Evolutionary conservation across 2,888 invertebrate species (phyloP), one percentile per base, ranked within the genome.

Genomic region (Eupsilia transversa): DNA sequence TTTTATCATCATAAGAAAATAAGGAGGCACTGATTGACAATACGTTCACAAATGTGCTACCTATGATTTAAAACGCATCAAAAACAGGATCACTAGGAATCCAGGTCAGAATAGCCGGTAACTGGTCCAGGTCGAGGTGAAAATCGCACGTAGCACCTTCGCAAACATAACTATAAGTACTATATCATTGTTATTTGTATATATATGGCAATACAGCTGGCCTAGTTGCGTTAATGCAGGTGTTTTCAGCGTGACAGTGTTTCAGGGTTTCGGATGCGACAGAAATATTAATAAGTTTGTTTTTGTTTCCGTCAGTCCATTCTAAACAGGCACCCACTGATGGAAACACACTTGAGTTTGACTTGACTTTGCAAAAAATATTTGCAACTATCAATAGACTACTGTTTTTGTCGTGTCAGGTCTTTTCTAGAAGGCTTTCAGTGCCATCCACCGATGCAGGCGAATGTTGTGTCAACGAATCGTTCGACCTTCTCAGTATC

Each of bases 111-210:
- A 43, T 9, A 60, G 46, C 41, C 20, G 27, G 69, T 68, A 70
- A 71, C 66, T 59, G 38, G 72, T 41, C n/a, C 81, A 72, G 70
- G 69, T 70, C 77, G 77, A 84, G 74, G 84, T 74, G 84, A 78
- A 77, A 74, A 72, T 74, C 49, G 64, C 69, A 72, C 79, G 69
- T 72, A 77, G 73, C 81, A 83, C 74, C 82, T 83, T 75, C 3
- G 41, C 74, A 74, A 76, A 85, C 61, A 84, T 46, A 60, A n/a
- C 20, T 65, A 57, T 6, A 33, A 0, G 14, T 46, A 35, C 23
- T 43, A 67, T 38, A 57, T 65, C 60, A 72, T 77, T 79, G 78
- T 83, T 68, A 75, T 64, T 70, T 77, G 35, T 52, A 17, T 54
- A 52, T 77, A 30, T 83, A 38, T 56, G 71, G 69, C 60, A 66